Evolutionary conservation across 2,888 invertebrate species (phyloP), one percentile per base, ranked within the genome.

Genomic region (Drosophila siamana): DNA sequence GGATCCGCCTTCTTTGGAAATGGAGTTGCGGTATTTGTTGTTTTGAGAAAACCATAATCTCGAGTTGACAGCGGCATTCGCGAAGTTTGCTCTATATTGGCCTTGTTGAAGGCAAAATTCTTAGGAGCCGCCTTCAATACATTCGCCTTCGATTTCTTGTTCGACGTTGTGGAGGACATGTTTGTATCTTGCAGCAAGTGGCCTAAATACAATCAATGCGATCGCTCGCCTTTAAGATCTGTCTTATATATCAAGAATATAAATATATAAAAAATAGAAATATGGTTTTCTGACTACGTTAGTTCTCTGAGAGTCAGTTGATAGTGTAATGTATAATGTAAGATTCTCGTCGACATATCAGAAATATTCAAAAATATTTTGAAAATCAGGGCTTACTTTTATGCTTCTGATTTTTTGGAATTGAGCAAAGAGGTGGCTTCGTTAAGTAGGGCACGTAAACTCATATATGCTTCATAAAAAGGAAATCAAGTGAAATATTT

Each of bases 1-100:
- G 50, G 30, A n/a, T 16, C 36, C 2, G 43, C 3, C 6, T 60
- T 73, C 15, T 52, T 62, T 2, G 66, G 76, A 38, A 63, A 79
- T 2, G 76, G 76, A 3, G 80, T 77, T 5, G 33, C 5, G 2
- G 41, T n/a, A 11, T 75, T 71, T 0, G 13, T 63, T 6, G 57
- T 22, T 50, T 48, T 79, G 0, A 55, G 19, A 6, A 71, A 79
- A 2, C 76, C 80, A 71, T 76, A 76, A 9, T 71, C 63, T 1
- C 80, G 76, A 2, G n/a, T 0, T 2, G 11, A 30, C 11, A 63
- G 6, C 0, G 76, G 60, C 9, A 70, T 36, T 13, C 16, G 47
- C 4, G 50, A 41, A 0, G 60, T 59, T 4, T 2, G 2, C 0
- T 46, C 2, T n/a, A 76, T 16, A 38, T 79, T 79, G 0, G 1